phyloP scores from a whole-genome alignment of 1,140 invertebrate species.

The Sitodiplosis mosellana region DNA sequence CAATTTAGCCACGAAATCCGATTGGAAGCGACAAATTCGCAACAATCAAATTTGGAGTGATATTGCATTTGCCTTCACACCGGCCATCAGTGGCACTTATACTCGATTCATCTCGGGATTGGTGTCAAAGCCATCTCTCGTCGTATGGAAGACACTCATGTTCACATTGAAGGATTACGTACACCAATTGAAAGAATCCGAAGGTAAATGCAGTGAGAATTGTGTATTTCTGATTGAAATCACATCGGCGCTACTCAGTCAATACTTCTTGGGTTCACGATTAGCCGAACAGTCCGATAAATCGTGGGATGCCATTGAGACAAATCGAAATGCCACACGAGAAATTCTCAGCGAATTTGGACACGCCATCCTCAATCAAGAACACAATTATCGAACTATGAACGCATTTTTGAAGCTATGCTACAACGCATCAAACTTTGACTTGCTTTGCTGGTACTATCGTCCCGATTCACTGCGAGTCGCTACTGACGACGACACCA shows the following conservation, averaged over 20 bases:
- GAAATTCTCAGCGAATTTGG: constrained; percentile 13
- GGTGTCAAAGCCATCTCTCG: constrained; percentile 19
- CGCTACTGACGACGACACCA: background rate
- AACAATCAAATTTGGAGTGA: background rate
- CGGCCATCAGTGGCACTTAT: constrained; percentile 13
- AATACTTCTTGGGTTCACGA: constrained; percentile 16
- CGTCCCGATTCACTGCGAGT: constrained; percentile 12
- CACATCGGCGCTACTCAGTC: constrained; percentile 14
- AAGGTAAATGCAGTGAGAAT: constrained; percentile 6
- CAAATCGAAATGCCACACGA: constrained; percentile 1
- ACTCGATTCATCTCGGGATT: constrained; percentile 13
- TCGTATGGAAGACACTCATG: constrained; percentile 19
- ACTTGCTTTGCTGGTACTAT: constrained; percentile 13
- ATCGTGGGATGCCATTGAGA: constrained; percentile 3
- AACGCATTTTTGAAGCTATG: constrained; percentile 17
- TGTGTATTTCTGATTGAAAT: constrained; percentile 12
- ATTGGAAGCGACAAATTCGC: no score
- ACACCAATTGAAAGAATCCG: constrained; percentile 1
- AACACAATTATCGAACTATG: constrained; percentile 17
- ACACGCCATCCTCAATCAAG: constrained; percentile 9
- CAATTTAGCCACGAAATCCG: no score
- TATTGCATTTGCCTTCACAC: constrained; percentile 12
- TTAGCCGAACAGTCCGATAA: constrained; percentile 14
- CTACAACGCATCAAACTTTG: constrained; percentile 11
- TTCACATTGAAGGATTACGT: constrained; percentile 14